Base-by-base conservation (phyloP, 2,888 invertebrate genomes). In the Coelopa pilipes region DNA sequence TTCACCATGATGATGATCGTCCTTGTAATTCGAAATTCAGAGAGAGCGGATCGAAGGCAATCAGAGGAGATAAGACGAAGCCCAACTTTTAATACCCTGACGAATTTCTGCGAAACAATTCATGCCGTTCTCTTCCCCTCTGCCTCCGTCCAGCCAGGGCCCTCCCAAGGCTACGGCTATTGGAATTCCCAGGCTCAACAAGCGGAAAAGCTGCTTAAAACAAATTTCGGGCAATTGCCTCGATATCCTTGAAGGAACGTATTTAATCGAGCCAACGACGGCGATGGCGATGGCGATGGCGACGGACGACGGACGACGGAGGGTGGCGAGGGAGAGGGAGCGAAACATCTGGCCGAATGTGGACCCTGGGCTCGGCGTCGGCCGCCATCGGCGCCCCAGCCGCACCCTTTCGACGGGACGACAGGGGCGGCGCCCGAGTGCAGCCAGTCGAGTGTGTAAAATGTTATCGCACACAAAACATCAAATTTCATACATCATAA, bases 401-500 rank as follows among this genome's bases (percentile, higher is more conserved):
- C 34, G 2, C 34, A 34, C 34, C 34, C 34, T 34, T 34, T 7
- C 34, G 34, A 34, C 34, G 34, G 7, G 34, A 34, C 7, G 34
- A 34, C 2, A 4, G 34, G 7, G 53, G 10, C n/a, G 53, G 10
- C 2, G 53, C 3, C 2, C 24, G 50, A 66, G 50, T 21, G 71
- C 71, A 75, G 60, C 63, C 73, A 75, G 62, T 69, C 73, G 50
- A 72, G 73, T 60, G 75, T 74, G 65, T 68, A 74, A 72, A 74
- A 72, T 75, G 73, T 74, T 74, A 75, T 73, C 75, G 82, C 81
- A 82, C 73, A 76, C 65, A 62, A 69, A 74, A 82, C 83, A 83
- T 83, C 82, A 83, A 83, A 83, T 83, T 83, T 83, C 83, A 83
- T 83, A 83, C 83, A 83, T 83, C 82, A 83, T 83, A 83, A 83